These are phyloP conservation scores for Phoebastria nigripes DNA, from an alignment of 2,797 vertebrate species.

Conservation along the genomic window DNA sequence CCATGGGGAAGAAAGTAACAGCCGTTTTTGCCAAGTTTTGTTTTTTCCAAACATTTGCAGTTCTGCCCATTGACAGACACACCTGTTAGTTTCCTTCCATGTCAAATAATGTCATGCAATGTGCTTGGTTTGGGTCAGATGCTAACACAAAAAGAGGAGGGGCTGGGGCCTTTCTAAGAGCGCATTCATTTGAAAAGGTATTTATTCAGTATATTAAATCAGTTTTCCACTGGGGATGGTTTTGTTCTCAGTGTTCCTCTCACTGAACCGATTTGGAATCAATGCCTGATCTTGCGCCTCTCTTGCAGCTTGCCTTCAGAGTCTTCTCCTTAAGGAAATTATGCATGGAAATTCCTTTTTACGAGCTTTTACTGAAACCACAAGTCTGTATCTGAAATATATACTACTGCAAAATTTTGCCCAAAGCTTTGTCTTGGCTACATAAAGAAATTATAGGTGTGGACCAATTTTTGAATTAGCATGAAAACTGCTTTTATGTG, in stretches of 20 bases:
- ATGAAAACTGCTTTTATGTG: conserved; percentile 70
- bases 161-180: neutral
- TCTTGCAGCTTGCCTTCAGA: conserved; percentile 32
- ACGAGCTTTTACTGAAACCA: conserved; percentile 56
- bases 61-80: neutral
- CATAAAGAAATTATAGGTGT: conserved; percentile 71
- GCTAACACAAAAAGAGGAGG: neutral
- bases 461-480: conserved; percentile 71
- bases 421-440: conserved; percentile 68
- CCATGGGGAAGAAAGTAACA: neutral
- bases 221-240: neutral
- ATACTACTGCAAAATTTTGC: conserved; percentile 50
- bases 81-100: neutral
- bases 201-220: conserved; percentile 13
- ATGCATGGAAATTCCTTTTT: conserved; percentile 67
- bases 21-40: accelerated
- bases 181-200: neutral
- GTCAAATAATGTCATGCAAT: neutral
- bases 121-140: neutral
- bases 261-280: conserved; percentile 42
- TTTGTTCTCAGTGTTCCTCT: conserved; percentile 38
- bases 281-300: conserved; percentile 6
- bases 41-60: neutral
- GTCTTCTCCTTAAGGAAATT: conserved; percentile 60
- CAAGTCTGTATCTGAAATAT: conserved; percentile 57